Conservation (phyloP, 1,140 invertebrate species). For the Drosophila murphyi region DNA sequence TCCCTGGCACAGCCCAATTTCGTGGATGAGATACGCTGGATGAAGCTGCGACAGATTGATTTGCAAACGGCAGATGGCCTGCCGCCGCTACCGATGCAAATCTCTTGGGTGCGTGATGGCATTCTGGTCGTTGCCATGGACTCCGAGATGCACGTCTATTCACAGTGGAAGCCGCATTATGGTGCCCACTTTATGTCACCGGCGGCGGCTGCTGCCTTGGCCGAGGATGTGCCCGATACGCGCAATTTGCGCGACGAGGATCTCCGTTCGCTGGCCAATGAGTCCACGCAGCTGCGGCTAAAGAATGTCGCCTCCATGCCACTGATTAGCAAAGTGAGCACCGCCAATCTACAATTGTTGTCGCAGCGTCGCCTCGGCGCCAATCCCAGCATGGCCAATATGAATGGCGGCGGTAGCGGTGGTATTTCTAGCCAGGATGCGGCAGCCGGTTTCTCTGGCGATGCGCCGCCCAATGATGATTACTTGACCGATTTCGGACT, state of each 20-base stretch:
- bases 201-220: conserved; percentile 57
- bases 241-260: conserved; percentile 93
- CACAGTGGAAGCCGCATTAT: conserved; percentile 94
- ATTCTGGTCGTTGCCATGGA: conserved; percentile 99
- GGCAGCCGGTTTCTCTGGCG: conserved; percentile 8
- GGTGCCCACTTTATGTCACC: conserved; percentile 44
- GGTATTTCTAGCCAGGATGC: background rate
- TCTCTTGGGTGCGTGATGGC: conserved; percentile 99
- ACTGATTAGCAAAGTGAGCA: conserved; percentile 91
- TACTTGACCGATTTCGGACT: conserved; percentile 97
- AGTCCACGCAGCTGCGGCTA: conserved; percentile 88
- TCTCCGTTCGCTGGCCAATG: conserved; percentile 89
- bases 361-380: conserved; percentile 84
- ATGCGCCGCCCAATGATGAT: conserved; percentile 84
- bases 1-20: conserved; percentile 93
- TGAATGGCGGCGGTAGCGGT: conserved; percentile 35
- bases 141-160: conserved; percentile 99
- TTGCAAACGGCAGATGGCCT: conserved; percentile 97
- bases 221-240: conserved; percentile 86
- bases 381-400: conserved; percentile 67
- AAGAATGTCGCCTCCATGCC: conserved; percentile 91
- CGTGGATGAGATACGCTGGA: conserved; percentile 96
- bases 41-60: conserved; percentile 96
- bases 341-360: conserved; percentile 92
- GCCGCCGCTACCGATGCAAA: conserved; percentile 98